Evolutionary conservation across 2,888 invertebrate species (phyloP).

Genomic region (Operophtera brumata): DNA sequence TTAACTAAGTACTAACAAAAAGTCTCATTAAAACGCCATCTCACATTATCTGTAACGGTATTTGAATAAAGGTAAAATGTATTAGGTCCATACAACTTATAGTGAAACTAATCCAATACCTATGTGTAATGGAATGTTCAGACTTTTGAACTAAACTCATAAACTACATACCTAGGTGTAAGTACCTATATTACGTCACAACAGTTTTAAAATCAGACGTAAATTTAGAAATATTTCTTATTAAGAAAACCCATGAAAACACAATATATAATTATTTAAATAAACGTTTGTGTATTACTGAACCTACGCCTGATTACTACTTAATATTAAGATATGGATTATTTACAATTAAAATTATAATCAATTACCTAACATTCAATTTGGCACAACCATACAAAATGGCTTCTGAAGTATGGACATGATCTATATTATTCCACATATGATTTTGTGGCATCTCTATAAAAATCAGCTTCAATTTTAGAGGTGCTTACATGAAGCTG

Average conservation of each 20-base stretch:
- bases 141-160: too few relatives aligned
- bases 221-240: constrained; percentile 2
- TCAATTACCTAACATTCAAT: constrained; percentile 10
- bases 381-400: constrained; percentile 11
- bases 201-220: constrained; percentile 22
- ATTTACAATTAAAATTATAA: constrained; percentile 28
- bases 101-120: not conserved
- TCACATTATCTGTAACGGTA: constrained; percentile 1
- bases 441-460: not conserved
- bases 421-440: not conserved
- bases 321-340: constrained; percentile 32
- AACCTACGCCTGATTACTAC: constrained; percentile 20
- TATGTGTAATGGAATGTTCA: too few relatives aligned
- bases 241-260: too few relatives aligned
- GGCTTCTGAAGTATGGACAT: not conserved
- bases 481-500: not conserved
- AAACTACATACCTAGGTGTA: too few relatives aligned
- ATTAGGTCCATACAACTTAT: not conserved
- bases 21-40: not conserved
- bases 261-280: not conserved
- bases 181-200: constrained; percentile 20
- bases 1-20: not conserved
- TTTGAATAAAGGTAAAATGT: constrained; percentile 2
- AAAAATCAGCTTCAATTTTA: not conserved
- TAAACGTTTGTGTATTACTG: not conserved